phyloP scores from a whole-genome alignment of 2,113 vertebrate genomes.

The Crypturellus undulatus region DNA sequence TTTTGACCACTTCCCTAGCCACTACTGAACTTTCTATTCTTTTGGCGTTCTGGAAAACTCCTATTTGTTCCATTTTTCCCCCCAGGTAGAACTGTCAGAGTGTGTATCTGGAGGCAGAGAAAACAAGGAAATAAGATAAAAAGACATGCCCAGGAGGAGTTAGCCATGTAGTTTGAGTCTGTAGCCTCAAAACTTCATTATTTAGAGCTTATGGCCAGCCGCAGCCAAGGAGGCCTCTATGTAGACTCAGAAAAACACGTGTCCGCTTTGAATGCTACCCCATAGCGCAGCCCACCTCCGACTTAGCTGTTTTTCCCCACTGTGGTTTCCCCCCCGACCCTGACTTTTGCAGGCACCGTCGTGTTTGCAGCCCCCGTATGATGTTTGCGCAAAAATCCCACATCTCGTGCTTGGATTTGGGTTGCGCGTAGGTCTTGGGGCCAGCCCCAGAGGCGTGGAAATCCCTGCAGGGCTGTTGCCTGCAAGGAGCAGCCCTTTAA shows the following conservation, averaged over 20 bases:
- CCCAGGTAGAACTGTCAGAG: too few relatives aligned
- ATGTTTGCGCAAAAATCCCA: neutral
- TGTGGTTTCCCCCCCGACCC: rapidly evolving
- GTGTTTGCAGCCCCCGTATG: neutral
- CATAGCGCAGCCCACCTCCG: neutral
- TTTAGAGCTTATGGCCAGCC: too few relatives aligned
- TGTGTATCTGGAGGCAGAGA: neutral
- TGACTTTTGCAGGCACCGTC: rapidly evolving
- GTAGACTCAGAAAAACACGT: too few relatives aligned
- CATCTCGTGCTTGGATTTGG: too few relatives aligned
- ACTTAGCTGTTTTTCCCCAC: rapidly evolving
- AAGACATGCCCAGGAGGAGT: neutral
- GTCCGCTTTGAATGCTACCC: neutral
- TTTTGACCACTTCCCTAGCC: neutral
- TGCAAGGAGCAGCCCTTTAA: rapidly evolving
- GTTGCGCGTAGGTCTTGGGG: too few relatives aligned
- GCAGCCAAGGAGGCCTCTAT: too few relatives aligned
- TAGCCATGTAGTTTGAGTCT: neutral
- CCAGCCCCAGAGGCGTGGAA: rapidly evolving
- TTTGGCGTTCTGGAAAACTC: too few relatives aligned
- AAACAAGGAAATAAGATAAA: neutral
- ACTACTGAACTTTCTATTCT: neutral
- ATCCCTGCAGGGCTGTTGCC: neutral
- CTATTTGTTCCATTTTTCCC: neutral
- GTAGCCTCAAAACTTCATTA: too few relatives aligned